phyloP scores from a whole-genome alignment of 92 coral and sea anemone species.

The Paragorgia papillata region DNA sequence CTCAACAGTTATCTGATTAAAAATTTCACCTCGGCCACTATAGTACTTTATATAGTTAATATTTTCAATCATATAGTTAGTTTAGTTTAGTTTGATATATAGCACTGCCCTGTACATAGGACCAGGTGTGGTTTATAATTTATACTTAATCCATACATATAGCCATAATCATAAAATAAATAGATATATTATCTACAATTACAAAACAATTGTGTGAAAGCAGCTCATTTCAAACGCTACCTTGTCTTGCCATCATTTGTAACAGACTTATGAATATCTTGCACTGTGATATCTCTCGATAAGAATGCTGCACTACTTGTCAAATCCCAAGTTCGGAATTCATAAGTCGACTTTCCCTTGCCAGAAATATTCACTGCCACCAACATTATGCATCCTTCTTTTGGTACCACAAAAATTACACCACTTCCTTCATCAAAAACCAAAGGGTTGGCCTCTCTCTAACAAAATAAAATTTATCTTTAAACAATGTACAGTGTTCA shows the following conservation, averaged over 20 bases:
- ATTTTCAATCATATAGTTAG: too few species aligned
- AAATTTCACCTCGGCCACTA: too few species aligned
- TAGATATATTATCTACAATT: too few species aligned
- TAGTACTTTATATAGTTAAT: too few species aligned
- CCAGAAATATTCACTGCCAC: constrained; percentile 65
- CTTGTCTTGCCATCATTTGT: constrained; percentile 85
- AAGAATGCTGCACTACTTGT: constrained; percentile 79
- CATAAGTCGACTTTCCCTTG: constrained; percentile 76
- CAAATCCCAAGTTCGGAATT: constrained; percentile 84
- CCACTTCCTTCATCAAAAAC: constrained; percentile 75
- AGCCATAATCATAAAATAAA: too few species aligned
- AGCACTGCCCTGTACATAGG: too few species aligned
- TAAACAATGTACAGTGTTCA: background rate
- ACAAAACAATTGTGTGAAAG: background rate
- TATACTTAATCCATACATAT: too few species aligned
- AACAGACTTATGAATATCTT: constrained; percentile 67
- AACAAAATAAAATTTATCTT: background rate
- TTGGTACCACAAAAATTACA: constrained; percentile 66
- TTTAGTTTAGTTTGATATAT: too few species aligned
- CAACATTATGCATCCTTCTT: constrained; percentile 69
- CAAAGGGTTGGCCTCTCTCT: constrained; percentile 88
- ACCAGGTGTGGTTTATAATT: too few species aligned
- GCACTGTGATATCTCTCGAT: constrained; percentile 72
- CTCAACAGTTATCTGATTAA: too few species aligned
- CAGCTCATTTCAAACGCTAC: constrained; percentile 39